Evolutionary conservation across 2,888 invertebrate genomes (phyloP), one percentile per base, ranked within the genome.

Genomic region (Lycophotia porphyrea): DNA sequence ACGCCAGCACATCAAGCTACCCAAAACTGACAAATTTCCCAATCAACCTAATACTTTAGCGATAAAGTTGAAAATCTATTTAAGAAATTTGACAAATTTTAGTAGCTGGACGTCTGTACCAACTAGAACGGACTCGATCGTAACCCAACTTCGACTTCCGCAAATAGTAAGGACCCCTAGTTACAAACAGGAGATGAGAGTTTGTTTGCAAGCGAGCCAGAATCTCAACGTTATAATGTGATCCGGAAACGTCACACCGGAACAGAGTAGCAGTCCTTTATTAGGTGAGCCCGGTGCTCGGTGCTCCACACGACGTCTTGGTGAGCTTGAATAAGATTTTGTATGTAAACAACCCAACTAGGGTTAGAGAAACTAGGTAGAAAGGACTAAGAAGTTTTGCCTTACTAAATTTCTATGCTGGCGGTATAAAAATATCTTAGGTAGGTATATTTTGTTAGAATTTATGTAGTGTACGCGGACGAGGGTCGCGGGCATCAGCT

Each of bases 171-270:
- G 84, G 80, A 70, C 13, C 61, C 65, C 68, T 84, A 81, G 88
- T 88, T 89, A 80, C 87, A 80, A 85, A 86, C 90, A 90, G 89
- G 90, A 90, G 90, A 90, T 90, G 90, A 88, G 88, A 88, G 86
- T 89, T 89, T 88, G 90, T 90, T 90, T 87, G 87, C 86, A 80
- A 85, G 87, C 81, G 81, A 86, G 77, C 82, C 88, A 88, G 89
- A 88, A 85, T 89, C 87, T 82, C 88, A 64, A 82, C 87, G 77
- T 84, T 87, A 86, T 90, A 90, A 90, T 88, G 86, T 88, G 88
- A 89, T 87, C 87, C 90, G 89, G 89, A 89, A 87, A 86, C 76
- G 82, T 87, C 88, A 87, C 84, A 77, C 83, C 87, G 88, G 84
- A 88, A 88, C 79, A 61, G 63, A 73, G 85, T 75, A 80, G 80